Base-by-base conservation (phyloP, 2,888 invertebrate genomes). In the Drosophila lutescens region DNA sequence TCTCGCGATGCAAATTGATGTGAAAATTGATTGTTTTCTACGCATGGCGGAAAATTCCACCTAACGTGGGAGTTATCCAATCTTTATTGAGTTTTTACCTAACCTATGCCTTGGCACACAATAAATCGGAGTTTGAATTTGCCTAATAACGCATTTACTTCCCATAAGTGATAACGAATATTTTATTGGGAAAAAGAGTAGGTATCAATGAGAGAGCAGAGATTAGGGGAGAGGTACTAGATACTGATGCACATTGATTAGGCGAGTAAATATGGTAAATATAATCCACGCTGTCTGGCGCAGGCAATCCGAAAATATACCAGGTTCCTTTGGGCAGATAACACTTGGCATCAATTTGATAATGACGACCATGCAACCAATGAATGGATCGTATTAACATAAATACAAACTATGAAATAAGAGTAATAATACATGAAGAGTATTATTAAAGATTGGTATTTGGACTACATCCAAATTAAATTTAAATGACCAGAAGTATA, bases 221-320 rank as follows among this genome's bases (percentile, higher is more conserved):
- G 44, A 36, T 36, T 44, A 20, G 23, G 26, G 12, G 20, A 13
- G 36, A 63, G 60, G 43, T 32, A 65, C 4, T 30, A 63, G 60
- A 43, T 32, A 65, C 4, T 30, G 44, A 5, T 12, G 12, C 44
- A 59, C 32, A 63, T 50, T 41, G 50, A 50, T 50, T 65, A 36
- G 43, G n/a, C 44, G 15, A 32, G 65, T 34, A 40, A 61, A 46
- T 61, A 13, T 34, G 58, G 59, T 56, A 41, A 62, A 62, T 61
- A 62, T 26, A 62, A 66, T 66, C 67, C 63, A 66, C 38, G 53
- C 53, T 13, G 67, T 65, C 67, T 65, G 67, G 23, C 20, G 15
- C 38, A 65, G 46, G 17, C 38, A 53, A 30, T 23, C 26, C 36
- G 17, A 38, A 44, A 60, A 60, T 60, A 60, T 10, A 38, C 17